Evolutionary conservation across 2,888 invertebrate species (phyloP).

Genomic region (Notodonta dromedarius): DNA sequence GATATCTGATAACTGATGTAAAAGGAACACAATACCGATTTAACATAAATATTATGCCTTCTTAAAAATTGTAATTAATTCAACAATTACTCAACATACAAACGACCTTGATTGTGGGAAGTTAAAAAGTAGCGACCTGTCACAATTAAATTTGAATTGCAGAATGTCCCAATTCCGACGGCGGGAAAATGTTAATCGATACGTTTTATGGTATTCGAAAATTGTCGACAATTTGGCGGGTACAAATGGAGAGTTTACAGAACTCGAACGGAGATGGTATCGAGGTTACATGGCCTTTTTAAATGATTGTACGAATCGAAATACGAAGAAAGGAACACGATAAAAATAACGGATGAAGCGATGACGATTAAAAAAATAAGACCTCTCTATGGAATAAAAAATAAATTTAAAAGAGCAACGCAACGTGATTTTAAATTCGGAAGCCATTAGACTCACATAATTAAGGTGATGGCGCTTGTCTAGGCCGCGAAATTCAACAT

Average conservation of each 20-base stretch:
- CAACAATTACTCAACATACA: too few relatives aligned
- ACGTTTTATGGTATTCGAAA: not conserved
- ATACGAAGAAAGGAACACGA: not conserved
- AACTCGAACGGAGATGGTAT: conserved; percentile 1
- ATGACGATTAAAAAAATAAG: not conserved
- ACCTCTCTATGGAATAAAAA: too few relatives aligned
- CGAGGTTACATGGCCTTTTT: not conserved
- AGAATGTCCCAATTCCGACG: not conserved
- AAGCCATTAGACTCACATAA: too few relatives aligned
- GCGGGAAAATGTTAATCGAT: not conserved
- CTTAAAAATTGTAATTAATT: too few relatives aligned
- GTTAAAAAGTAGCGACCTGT: not conserved
- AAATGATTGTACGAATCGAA: not conserved
- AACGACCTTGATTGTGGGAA: not conserved
- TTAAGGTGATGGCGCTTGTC: too few relatives aligned
- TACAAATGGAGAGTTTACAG: conserved; percentile 1
- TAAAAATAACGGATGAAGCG: not conserved
- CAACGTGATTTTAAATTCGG: too few relatives aligned
- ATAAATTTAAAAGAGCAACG: too few relatives aligned
- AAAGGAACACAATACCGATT: too few relatives aligned
- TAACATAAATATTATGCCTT: too few relatives aligned
- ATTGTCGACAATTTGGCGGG: conserved; percentile 4
- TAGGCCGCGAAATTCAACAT: too few relatives aligned
- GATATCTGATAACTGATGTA: too few relatives aligned
- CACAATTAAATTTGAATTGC: conserved; percentile 1